Evolutionary conservation across 2,113 vertebrate genomes (phyloP).

Genomic region (Eleginops maclovinus): DNA sequence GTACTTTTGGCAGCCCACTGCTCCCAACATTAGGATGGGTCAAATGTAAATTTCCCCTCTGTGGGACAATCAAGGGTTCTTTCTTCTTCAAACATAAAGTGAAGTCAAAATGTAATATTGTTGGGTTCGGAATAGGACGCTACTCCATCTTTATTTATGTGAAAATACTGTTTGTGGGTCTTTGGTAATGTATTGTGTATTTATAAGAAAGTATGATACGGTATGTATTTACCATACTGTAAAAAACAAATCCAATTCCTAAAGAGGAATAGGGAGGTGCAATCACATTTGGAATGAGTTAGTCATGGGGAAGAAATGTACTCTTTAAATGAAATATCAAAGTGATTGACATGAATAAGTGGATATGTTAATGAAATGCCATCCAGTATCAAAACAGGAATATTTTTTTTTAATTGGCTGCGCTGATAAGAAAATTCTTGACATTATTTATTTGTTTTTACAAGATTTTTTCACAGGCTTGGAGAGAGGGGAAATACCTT

Average conservation of each 20-base stretch:
- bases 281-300: constrained; percentile 46
- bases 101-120: neutral
- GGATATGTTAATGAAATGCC: constrained; percentile 76
- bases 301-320: constrained; percentile 45
- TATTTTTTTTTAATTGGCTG: constrained; percentile 70
- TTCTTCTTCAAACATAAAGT: too few species aligned
- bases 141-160: neutral
- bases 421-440: constrained; percentile 74
- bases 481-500: constrained; percentile 56
- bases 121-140: neutral
- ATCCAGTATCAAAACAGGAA: constrained; percentile 77
- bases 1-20: too few species aligned
- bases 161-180: neutral
- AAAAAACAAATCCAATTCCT: constrained; percentile 33
- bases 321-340: constrained; percentile 67
- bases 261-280: constrained; percentile 47
- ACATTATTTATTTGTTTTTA: constrained; percentile 81
- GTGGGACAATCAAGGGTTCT: too few species aligned
- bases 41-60: too few species aligned
- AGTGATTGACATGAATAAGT: constrained; percentile 69
- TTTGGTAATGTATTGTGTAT: neutral
- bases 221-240: neutral
- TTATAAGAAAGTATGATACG: neutral
- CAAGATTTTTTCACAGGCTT: constrained; percentile 75
- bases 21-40: too few species aligned